Base-by-base conservation (phyloP, 2,113 vertebrate species). In the Oncorhynchus masou region DNA sequence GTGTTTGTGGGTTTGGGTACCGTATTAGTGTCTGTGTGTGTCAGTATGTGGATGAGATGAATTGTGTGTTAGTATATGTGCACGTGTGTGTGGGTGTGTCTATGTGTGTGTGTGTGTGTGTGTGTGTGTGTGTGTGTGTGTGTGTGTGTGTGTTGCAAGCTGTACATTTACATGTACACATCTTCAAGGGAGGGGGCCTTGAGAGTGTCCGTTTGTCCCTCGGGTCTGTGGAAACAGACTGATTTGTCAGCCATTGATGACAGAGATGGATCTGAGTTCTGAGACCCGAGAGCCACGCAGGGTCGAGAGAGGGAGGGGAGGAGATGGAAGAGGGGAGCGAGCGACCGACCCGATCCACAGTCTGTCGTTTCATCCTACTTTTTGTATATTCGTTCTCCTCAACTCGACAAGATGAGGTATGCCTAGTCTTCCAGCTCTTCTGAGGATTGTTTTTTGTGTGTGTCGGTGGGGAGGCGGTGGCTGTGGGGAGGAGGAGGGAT, bases 191-290 rank as follows among this genome's bases (percentile, higher is more conserved):
- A 62, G 20, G 59, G 59, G 59, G 59, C 9, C n/a, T 62, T 62
- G n/a, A 62, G 20, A 24, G n/a, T 62, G 59, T 62, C n/a, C 59
- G 8, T 22, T 22, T 22, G n/a, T 62, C n/a, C 5, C 6, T n/a
- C 16, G 3, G 19, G 59, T 62, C 6, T 62, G 7, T 22, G 59
- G 5, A 5, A 22, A 16, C n/a, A 22, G n/a, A 62, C 54, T 20
- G 54, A 57, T 57, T 57, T 57, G 3, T 19, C 4, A 57, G 54
- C 54, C 3, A 3, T 45, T 9, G n/a, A 22, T 62, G 71, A 70
- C 75, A 81, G 27, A 76, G 27, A 75, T 45, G 39, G 78, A 62
- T 70, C 29, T 73, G 39, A 16, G 68, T 27, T 20, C 29, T 45
- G 59, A 57, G 59, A 7, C 59, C 59, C n/a, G n/a, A 62, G 59